Evolutionary conservation across 2,113 vertebrate species (phyloP).

Genomic region (Antechinus flavipes): DNA sequence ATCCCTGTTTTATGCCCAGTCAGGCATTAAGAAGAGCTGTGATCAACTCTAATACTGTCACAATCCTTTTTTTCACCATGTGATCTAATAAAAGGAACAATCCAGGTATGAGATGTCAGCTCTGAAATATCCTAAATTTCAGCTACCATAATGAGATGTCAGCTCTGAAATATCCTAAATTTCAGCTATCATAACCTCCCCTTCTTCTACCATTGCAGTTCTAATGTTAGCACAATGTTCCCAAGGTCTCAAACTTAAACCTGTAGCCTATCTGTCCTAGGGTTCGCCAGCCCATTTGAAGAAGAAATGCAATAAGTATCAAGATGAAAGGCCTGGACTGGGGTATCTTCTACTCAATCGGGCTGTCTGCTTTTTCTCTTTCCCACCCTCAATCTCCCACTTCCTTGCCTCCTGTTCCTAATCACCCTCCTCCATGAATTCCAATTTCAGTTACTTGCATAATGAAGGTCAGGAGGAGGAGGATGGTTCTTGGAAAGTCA

Average conservation of each 20-base stretch:
- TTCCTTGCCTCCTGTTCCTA: neutral
- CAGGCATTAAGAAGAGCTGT: constrained; percentile 37
- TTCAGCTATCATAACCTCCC: neutral
- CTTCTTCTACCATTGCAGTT: neutral
- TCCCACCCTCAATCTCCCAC: neutral
- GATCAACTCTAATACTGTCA: constrained; percentile 42
- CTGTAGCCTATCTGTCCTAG: neutral
- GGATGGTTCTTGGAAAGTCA: neutral
- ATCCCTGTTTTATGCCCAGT: constrained; percentile 35
- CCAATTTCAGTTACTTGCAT: neutral
- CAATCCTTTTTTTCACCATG: constrained; percentile 51
- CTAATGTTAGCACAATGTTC: neutral
- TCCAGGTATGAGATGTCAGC: neutral
- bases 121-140: neutral
- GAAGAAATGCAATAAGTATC: neutral
- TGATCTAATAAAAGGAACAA: constrained; percentile 68
- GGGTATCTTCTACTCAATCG: neutral
- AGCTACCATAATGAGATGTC: neutral
- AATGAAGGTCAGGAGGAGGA: neutral
- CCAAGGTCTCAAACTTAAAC: neutral
- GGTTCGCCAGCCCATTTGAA: neutral
- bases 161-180: neutral
- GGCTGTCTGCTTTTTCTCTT: neutral
- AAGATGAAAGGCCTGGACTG: neutral
- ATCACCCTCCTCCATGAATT: neutral